phyloP scores from a whole-genome alignment of 1,140 invertebrate genomes.

The Epicauta chinensis region DNA sequence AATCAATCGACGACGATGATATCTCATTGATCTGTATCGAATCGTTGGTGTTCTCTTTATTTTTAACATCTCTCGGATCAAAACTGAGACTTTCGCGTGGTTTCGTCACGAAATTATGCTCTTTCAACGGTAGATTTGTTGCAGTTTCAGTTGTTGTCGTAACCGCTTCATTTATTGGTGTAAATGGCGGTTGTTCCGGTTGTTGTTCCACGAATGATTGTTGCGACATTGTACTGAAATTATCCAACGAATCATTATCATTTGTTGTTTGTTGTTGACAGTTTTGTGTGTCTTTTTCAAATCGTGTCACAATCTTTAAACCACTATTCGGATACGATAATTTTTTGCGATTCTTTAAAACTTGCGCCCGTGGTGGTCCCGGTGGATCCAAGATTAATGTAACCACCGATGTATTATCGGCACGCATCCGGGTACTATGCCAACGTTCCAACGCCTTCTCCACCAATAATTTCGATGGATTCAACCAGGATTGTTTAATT shows the following conservation, averaged over 20 bases:
- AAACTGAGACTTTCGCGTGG: constrained; percentile 31
- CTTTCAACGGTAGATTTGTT: constrained; percentile 27
- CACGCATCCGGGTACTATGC: constrained; percentile 71
- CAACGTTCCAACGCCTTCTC: constrained; percentile 77
- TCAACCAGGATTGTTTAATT: constrained; percentile 59
- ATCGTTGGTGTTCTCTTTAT: constrained; percentile 22
- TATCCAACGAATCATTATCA: too few species aligned
- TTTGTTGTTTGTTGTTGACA: background rate
- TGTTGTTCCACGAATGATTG: too few species aligned
- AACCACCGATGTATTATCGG: constrained; percentile 93
- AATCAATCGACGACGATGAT: constrained; percentile 45
- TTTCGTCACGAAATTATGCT: constrained; percentile 31
- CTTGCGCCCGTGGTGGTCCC: constrained; percentile 66
- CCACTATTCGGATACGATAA: constrained; percentile 33
- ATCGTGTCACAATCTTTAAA: constrained; percentile 35
- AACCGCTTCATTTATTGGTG: background rate
- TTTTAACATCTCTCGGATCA: constrained; percentile 26
- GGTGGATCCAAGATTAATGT: constrained; percentile 90
- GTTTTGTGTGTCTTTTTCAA: constrained; percentile 10
- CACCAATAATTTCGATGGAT: constrained; percentile 86
- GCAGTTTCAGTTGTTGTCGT: constrained; percentile 22
- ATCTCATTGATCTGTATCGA: constrained; percentile 56
- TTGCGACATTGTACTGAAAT: too few species aligned
- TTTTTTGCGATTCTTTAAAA: constrained; percentile 45
- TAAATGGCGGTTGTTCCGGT: background rate